Evolutionary conservation across 2,888 invertebrate species (phyloP), one percentile per base, ranked within the genome.

Genomic region (Drosophila paranaensis): DNA sequence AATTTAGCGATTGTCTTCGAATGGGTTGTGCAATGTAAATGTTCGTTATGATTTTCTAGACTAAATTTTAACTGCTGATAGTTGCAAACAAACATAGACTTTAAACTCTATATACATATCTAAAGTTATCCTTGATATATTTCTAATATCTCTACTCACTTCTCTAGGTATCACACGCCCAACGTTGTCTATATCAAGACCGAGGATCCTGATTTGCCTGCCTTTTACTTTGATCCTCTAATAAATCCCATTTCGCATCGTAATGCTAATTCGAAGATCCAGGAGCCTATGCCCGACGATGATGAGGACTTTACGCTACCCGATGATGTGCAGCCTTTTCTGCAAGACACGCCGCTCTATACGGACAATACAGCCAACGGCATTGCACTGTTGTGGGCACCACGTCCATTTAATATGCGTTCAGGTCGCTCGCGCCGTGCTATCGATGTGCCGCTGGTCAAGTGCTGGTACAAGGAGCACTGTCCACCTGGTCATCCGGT

Each of bases 171-270:
- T 93, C 99, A 99, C 93, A 96, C 98, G 9, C 99, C 99, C 30
- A 99, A 99, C 93, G 99, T 99, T 8, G 99, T 99, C 0, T 99
- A 97, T 93, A 99, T 99, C 89, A 99, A 99, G 94, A 99, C 99
- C 0, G 99, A 99, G 94, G 99, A 99, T 95, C 99, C 99, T 9
- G 99, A 99, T 93, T 94, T 99, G 64, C 99, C 99, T 40, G 99
- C 99, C 0, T 99, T 99, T 93, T 99, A 99, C 93, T 99, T 99
- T 93, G 99, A 99, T 94, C 99, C 99, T 0, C 94, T 99, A 54
- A 99, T 99, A 91, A 99, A 99, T 93, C 99, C 99, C 0, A 99
- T 99, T 84, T 98, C 99, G 1, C 98, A 99, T 91, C 95, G 98
- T 60, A 97, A 98, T 93, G 95, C 97, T 0, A 90, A 86, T 67